These are phyloP conservation scores for Mesochorus sp. DNA, from an alignment of 2,888 invertebrate species.

Conservation along the genomic window DNA sequence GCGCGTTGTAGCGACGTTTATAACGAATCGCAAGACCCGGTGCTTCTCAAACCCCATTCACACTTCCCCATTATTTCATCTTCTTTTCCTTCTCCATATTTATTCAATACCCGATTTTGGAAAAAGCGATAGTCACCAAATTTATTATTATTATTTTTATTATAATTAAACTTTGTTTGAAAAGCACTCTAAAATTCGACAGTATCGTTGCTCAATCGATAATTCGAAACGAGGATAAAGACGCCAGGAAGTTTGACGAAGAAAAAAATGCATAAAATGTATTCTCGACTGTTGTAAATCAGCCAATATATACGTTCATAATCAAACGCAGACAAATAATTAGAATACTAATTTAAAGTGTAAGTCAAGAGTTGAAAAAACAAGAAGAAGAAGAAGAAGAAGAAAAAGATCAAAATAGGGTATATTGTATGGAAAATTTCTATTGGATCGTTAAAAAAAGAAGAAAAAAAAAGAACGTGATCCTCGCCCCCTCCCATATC, in stretches of 20 bases:
- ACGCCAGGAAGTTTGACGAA: slow-evolving; percentile 40
- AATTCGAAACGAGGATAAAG: slow-evolving; percentile 24
- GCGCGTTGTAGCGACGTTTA: too few species aligned
- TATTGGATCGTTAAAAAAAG: slow-evolving; percentile 32
- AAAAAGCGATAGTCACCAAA: too few species aligned
- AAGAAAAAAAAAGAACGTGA: neutral
- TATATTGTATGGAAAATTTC: slow-evolving; percentile 41
- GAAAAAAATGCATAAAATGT: slow-evolving; percentile 20
- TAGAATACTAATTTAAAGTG: slow-evolving; percentile 75
- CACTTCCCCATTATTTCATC: too few species aligned
- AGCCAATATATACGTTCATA: slow-evolving; percentile 70
- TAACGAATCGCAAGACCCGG: too few species aligned
- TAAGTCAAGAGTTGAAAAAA: too few species aligned
- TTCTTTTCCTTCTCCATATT: too few species aligned
- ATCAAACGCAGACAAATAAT: slow-evolving; percentile 80
- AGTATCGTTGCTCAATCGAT: slow-evolving; percentile 3
- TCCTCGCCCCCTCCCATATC: too few species aligned
- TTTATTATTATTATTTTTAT: too few species aligned
- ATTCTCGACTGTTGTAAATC: slow-evolving; percentile 46
- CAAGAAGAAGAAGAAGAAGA: too few species aligned
- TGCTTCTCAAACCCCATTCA: too few species aligned
- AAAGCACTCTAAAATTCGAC: neutral
- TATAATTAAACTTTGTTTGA: too few species aligned
- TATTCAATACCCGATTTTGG: too few species aligned
- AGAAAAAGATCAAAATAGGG: slow-evolving; percentile 50